phyloP scores from a whole-genome alignment of 2,113 vertebrate species.

The Channa maculata region DNA sequence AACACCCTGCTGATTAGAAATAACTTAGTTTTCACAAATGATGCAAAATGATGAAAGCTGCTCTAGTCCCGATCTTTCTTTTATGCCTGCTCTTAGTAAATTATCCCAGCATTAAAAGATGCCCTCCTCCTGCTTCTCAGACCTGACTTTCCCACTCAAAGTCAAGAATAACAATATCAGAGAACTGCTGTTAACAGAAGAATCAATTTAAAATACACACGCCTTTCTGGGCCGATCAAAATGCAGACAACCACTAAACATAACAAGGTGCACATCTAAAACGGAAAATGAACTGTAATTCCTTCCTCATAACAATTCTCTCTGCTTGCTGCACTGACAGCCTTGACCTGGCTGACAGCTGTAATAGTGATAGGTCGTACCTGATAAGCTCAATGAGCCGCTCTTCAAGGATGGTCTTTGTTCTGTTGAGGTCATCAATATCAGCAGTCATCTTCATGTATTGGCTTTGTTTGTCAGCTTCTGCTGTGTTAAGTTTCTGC shows the following conservation, averaged over 20 bases:
- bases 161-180: conserved; percentile 8
- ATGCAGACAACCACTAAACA: conserved; percentile 5
- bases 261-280: background rate
- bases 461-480: conserved; percentile 81
- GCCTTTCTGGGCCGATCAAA: conserved; percentile 5
- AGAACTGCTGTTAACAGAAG: conserved; percentile 14
- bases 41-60: conserved; percentile 10
- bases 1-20: background rate
- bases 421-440: conserved; percentile 91
- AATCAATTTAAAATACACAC: background rate
- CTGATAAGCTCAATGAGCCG: conserved; percentile 94
- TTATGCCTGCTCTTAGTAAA: conserved; percentile 3
- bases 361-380: conserved; percentile 72
- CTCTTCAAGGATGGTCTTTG: conserved; percentile 92
- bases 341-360: background rate
- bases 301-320: conserved; percentile 3
- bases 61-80: background rate
- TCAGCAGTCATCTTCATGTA: conserved; percentile 87
- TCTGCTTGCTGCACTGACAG: background rate
- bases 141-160: background rate
- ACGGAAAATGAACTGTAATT: conserved; percentile 1
- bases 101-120: conserved; percentile 14
- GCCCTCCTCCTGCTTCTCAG: background rate
- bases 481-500: conserved; percentile 80
- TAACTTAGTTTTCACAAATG: background rate